phyloP scores from a whole-genome alignment of 2,113 vertebrate species.

The Sinosuthora webbiana region DNA sequence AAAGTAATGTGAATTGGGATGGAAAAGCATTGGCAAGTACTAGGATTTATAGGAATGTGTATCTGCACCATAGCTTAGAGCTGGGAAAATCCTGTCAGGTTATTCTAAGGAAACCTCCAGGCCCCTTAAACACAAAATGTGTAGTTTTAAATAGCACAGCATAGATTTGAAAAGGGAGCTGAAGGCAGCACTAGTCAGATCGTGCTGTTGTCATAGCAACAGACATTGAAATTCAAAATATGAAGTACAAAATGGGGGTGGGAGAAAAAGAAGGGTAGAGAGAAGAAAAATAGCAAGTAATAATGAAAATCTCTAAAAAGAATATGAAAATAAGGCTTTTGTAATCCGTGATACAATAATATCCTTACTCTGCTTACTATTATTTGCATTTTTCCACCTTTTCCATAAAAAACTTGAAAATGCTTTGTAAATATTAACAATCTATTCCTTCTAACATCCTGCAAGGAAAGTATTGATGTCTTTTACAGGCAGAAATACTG shows the following conservation, averaged over 20 bases:
- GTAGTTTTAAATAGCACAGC: constrained; percentile 25
- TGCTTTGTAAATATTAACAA: neutral
- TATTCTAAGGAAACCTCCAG: constrained; percentile 16
- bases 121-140: neutral
- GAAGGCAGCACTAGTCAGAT: constrained; percentile 21
- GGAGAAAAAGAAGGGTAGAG: neutral
- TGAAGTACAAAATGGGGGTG: constrained; percentile 6
- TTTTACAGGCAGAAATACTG: neutral
- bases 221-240: constrained; percentile 55
- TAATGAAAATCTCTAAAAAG: neutral
- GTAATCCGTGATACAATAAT: neutral
- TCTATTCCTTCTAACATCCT: neutral
- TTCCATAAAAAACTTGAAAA: neutral
- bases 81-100: neutral
- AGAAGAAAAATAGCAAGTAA: neutral
- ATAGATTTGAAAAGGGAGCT: constrained; percentile 2
- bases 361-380: neutral
- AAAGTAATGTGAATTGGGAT: neutral
- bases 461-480: neutral
- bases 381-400: neutral
- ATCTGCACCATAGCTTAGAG: neutral
- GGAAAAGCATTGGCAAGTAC: neutral
- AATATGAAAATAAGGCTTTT: neutral
- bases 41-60: neutral
- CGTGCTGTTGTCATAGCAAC: constrained; percentile 56